Conservation (phyloP, 2,888 invertebrate species). For the Hypercompe scribonia region DNA sequence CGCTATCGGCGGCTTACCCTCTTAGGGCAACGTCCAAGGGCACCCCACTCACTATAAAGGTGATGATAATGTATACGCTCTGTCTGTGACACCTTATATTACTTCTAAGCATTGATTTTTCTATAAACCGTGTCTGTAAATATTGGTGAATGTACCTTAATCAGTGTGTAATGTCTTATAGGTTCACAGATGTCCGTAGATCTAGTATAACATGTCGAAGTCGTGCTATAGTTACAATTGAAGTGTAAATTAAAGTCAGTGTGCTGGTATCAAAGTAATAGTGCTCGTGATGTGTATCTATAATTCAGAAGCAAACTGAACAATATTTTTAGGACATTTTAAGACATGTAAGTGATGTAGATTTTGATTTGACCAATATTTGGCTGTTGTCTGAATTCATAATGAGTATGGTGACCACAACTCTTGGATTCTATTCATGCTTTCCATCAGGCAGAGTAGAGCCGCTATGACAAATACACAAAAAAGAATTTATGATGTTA, state of each 20-base stretch:
- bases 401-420: no score
- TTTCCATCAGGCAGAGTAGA: no score
- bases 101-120: slow-evolving; percentile 73
- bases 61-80: slow-evolving; percentile 30
- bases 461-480: no score
- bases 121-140: slow-evolving; percentile 67
- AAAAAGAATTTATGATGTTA: no score
- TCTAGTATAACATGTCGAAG: slow-evolving; percentile 31
- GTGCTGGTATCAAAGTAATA: background rate
- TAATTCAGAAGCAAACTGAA: background rate
- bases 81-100: slow-evolving; percentile 29
- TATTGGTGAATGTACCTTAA: slow-evolving; percentile 54
- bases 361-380: background rate
- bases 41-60: slow-evolving; percentile 44
- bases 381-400: no score
- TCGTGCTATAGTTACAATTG: background rate
- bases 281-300: slow-evolving; percentile 1
- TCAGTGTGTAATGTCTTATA: slow-evolving; percentile 39
- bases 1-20: slow-evolving; percentile 51
- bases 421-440: no score
- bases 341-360: background rate
- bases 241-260: background rate
- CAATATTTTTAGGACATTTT: background rate
- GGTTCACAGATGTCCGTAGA: slow-evolving; percentile 37
- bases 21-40: slow-evolving; percentile 63